phyloP scores from a whole-genome alignment of 2,113 vertebrate species.

The Oryzias melastigma region DNA sequence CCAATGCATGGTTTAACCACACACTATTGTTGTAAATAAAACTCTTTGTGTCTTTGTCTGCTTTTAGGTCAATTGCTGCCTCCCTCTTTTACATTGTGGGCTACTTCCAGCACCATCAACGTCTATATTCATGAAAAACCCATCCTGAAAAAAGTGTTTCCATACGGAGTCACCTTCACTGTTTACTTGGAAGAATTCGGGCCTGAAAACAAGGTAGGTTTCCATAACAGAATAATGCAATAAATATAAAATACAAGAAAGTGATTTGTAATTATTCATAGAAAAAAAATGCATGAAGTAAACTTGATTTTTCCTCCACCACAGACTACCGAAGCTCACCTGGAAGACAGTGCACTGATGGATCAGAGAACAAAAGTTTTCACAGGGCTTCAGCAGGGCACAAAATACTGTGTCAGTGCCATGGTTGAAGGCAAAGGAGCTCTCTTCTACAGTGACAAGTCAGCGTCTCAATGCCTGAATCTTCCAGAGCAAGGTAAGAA shows the following conservation, averaged over 20 bases:
- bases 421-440: conserved; percentile 12
- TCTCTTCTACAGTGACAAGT: conserved; percentile 4
- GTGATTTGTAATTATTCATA: background rate
- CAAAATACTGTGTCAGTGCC: conserved; percentile 68
- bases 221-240: conserved; percentile 1
- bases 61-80: conserved; percentile 57
- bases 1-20: background rate
- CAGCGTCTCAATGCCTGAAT: conserved; percentile 52
- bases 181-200: conserved; percentile 53
- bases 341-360: background rate
- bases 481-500: conserved; percentile 66
- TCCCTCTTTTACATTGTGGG: conserved; percentile 65
- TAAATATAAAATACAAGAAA: background rate
- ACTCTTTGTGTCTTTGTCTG: conserved; percentile 6
- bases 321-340: conserved; percentile 41
- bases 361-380: conserved; percentile 39
- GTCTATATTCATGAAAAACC: conserved; percentile 62
- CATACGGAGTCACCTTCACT: conserved; percentile 54
- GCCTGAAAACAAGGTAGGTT: conserved; percentile 47
- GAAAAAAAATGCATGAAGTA: background rate
- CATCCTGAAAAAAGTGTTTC: conserved; percentile 53
- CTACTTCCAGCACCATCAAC: conserved; percentile 51
- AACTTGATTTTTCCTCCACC: background rate
- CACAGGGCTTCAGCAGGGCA: conserved; percentile 45
- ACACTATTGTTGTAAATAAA: fast-evolving